Evolutionary conservation across 1,140 invertebrate genomes (phyloP).

Genomic region (Danaus melanippus): DNA sequence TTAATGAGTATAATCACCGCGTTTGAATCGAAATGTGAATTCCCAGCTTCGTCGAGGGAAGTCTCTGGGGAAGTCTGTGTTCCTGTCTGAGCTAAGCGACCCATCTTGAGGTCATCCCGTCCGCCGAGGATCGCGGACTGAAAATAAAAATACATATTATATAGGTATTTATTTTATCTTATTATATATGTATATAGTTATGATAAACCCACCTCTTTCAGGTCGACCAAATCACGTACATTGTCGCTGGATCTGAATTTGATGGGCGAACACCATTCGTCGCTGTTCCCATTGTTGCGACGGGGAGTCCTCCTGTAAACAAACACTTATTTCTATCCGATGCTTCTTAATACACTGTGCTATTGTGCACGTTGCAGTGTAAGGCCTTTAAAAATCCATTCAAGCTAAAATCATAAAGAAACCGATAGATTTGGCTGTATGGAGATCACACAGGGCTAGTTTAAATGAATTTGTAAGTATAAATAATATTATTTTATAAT

Average conservation of each 20-base stretch:
- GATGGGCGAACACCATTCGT: constrained; percentile 43
- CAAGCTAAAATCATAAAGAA: no score
- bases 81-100: constrained; percentile 77
- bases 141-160: constrained; percentile 3
- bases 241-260: constrained; percentile 41
- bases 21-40: constrained; percentile 8
- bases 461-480: no score
- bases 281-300: constrained; percentile 49
- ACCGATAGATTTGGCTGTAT: no score
- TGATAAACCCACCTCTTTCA: constrained; percentile 33
- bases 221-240: constrained; percentile 28
- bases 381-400: no score
- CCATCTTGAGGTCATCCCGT: constrained; percentile 21
- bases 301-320: constrained; percentile 33
- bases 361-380: no score
- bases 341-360: no score
- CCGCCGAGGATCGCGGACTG: constrained; percentile 35
- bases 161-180: background rate
- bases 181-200: constrained; percentile 1
- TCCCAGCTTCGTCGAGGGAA: constrained; percentile 10
- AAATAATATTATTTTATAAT: background rate
- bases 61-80: constrained; percentile 84
- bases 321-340: constrained; percentile 1
- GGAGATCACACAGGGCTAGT: no score
- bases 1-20: no score